phyloP scores from a whole-genome alignment of 2,113 vertebrate species.

The Crotalus tigris region DNA sequence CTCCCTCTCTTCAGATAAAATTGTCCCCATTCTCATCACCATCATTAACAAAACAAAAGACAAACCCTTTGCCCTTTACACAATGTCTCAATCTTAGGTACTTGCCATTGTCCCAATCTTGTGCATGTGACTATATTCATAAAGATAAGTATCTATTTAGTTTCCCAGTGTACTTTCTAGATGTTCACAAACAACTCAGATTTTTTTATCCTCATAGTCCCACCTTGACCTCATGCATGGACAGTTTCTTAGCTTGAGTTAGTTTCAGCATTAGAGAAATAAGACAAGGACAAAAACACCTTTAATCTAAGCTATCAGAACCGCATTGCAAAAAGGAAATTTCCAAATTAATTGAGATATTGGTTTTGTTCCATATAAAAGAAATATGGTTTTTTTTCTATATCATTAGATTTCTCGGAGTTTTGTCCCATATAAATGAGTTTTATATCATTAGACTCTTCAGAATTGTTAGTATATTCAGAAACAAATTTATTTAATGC shows the following conservation, averaged over 20 bases:
- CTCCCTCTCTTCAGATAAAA: background rate
- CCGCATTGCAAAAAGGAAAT: background rate
- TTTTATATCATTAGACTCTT: background rate
- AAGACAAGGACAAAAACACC: background rate
- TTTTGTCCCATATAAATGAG: background rate
- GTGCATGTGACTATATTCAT: background rate
- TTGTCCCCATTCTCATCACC: background rate
- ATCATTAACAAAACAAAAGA: constrained; percentile 4
- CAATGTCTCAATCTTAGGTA: constrained; percentile 1
- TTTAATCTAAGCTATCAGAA: background rate
- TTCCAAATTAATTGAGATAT: background rate
- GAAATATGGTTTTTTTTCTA: background rate
- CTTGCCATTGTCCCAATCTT: background rate
- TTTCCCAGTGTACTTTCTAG: constrained; percentile 1
- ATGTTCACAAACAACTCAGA: background rate
- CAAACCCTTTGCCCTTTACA: background rate
- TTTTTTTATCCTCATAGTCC: background rate
- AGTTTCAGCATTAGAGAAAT: background rate
- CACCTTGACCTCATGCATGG: background rate
- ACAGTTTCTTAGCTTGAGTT: background rate
- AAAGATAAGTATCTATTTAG: constrained; percentile 5
- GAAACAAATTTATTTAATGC: background rate
- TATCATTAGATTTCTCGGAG: background rate
- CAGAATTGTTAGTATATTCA: background rate
- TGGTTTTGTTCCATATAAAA: background rate